Evolutionary conservation across 2,888 invertebrate species (phyloP).

Genomic region (Phyto melanocephala): DNA sequence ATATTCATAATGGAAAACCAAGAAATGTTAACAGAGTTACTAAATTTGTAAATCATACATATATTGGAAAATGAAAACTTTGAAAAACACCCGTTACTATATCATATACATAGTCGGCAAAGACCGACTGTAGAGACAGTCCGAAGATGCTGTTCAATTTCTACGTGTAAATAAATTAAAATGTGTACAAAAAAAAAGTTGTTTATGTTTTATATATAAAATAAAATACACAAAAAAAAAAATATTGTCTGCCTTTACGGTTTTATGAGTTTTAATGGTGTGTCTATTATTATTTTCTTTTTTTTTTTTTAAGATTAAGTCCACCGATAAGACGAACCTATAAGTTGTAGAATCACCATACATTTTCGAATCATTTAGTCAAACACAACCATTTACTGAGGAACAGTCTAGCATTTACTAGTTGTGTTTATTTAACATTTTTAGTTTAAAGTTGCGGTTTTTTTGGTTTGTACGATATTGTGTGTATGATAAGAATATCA

Average conservation of each 20-base stretch:
- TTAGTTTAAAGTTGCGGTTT: conserved; percentile 40
- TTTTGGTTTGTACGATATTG: conserved; percentile 27
- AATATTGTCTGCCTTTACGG: conserved; percentile 22
- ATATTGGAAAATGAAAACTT: no score
- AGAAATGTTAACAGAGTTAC: no score
- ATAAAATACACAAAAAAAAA: not conserved
- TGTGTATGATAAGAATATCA: conserved; percentile 42
- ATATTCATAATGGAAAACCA: no score
- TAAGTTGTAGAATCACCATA: conserved; percentile 44
- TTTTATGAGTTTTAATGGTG: conserved; percentile 1
- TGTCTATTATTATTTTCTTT: conserved; percentile 9
- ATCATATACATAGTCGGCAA: not conserved
- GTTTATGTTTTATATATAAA: not conserved
- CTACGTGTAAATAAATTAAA: not conserved
- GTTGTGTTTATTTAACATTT: conserved; percentile 7
- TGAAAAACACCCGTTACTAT: no score
- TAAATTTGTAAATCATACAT: no score
- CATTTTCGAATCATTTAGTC: conserved; percentile 52
- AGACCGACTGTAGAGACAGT: not conserved
- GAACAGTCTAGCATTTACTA: conserved; percentile 32
- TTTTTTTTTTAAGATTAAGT: conserved; percentile 34
- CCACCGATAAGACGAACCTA: conserved; percentile 48
- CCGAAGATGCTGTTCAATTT: not conserved
- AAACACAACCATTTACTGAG: conserved; percentile 29
- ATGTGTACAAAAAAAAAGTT: not conserved